Conservation (phyloP, 2,797 vertebrate genomes). For the Neostethus bicornis region DNA sequence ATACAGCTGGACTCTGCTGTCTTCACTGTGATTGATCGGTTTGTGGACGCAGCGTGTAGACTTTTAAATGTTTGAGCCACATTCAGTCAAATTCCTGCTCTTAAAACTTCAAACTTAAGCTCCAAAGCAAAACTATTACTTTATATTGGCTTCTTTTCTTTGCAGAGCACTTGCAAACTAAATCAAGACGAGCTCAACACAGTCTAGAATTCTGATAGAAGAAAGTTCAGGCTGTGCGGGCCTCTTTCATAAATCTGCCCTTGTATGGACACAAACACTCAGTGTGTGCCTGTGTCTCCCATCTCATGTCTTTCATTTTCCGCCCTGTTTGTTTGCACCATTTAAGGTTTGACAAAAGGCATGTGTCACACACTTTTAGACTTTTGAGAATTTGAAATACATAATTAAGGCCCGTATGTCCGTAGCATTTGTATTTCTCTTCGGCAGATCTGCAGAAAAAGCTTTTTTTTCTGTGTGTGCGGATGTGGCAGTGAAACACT, state of each 20-base stretch:
- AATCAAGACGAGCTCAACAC: conserved; percentile 18
- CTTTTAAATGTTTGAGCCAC: conserved; percentile 14
- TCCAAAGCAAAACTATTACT: conserved; percentile 4
- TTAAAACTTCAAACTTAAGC: conserved; percentile 49
- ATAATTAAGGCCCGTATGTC: no score
- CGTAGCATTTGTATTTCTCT: conserved; percentile 12
- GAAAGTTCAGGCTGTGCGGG: conserved; percentile 53
- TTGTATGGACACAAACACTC: conserved; percentile 73
- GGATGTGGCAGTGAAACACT: conserved; percentile 56
- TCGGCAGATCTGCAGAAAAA: conserved; percentile 19
- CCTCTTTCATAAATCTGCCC: conserved; percentile 65
- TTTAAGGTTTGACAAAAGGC: conserved; percentile 43
- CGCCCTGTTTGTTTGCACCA: conserved; percentile 63
- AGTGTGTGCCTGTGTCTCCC: conserved; percentile 25
- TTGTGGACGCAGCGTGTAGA: conserved; percentile 37
- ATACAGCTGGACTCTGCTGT: conserved; percentile 59
- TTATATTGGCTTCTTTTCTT: conserved; percentile 10
- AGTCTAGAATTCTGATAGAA: conserved; percentile 34
- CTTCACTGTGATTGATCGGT: conserved; percentile 59
- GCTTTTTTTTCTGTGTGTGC: conserved; percentile 27
- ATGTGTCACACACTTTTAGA: conserved; percentile 14
- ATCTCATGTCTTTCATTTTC: conserved; percentile 69
- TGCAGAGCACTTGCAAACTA: conserved; percentile 24
- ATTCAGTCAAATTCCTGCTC: conserved; percentile 40
- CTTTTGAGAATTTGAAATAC: background rate